Evolutionary conservation across 2,113 vertebrate genomes (phyloP).

Genomic region (Hydropotes inermis): DNA sequence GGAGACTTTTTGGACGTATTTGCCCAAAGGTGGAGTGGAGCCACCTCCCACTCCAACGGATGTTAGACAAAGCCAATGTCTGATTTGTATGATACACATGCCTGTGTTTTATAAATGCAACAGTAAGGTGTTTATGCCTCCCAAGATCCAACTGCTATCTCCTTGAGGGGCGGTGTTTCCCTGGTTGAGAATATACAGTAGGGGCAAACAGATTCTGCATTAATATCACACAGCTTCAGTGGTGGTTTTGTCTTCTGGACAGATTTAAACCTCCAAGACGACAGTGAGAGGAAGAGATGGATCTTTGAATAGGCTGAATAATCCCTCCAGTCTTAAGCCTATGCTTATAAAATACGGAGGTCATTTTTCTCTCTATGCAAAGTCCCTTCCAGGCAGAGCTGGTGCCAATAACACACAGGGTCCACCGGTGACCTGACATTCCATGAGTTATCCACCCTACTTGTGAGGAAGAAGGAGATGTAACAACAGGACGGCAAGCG

Average conservation of each 20-base stretch:
- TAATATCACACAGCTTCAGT: neutral
- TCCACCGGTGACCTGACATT: neutral
- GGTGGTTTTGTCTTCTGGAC: neutral
- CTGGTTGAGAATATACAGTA: rapidly evolving
- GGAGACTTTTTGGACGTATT: rapidly evolving
- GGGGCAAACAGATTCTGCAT: rapidly evolving
- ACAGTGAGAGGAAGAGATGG: neutral
- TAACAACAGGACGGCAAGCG: rapidly evolving
- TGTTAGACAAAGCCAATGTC: no score
- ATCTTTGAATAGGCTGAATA: neutral
- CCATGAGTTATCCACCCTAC: neutral
- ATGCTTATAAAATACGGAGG: rapidly evolving
- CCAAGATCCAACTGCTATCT: neutral
- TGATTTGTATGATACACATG: neutral
- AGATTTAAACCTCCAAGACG: neutral
- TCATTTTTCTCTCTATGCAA: neutral
- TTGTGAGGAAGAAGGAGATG: rapidly evolving
- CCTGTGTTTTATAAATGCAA: neutral
- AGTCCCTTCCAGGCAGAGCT: neutral
- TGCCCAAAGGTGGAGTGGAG: no score
- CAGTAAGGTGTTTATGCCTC: neutral
- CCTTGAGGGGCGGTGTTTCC: no score
- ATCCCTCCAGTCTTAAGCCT: neutral
- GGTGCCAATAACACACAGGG: neutral
- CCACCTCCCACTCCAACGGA: neutral